phyloP scores from a whole-genome alignment of 1,140 invertebrate species.

The Telenomus remus region DNA sequence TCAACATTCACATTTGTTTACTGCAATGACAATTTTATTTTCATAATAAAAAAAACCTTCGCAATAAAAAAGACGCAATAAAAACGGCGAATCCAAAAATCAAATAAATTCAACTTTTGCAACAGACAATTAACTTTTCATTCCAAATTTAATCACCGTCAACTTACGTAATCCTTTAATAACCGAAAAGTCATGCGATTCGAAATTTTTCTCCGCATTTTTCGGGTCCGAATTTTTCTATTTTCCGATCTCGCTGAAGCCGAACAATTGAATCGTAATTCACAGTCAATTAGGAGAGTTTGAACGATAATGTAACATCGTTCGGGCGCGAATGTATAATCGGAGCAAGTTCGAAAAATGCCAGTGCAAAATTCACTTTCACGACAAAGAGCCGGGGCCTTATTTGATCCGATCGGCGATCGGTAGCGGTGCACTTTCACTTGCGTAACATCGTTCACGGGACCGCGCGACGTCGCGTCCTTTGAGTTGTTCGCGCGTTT shows the following conservation, averaged over 20 bases:
- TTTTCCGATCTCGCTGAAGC: neutral
- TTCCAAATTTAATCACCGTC: too few species aligned
- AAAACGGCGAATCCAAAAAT: too few species aligned
- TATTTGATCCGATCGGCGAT: slow-evolving; percentile 44
- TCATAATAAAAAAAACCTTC: too few species aligned
- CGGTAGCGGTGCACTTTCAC: slow-evolving; percentile 54
- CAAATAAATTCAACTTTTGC: too few species aligned
- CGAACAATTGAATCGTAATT: slow-evolving; percentile 31
- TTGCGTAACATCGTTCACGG: slow-evolving; percentile 34
- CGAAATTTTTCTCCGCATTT: too few species aligned
- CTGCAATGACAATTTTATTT: too few species aligned
- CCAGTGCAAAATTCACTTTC: slow-evolving; percentile 56
- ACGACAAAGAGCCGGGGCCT: slow-evolving; percentile 42
- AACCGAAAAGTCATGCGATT: too few species aligned
- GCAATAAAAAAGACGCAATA: too few species aligned
- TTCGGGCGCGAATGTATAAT: slow-evolving; percentile 35
- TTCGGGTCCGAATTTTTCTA: too few species aligned
- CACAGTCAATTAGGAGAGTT: slow-evolving; percentile 26
- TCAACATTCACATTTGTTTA: too few species aligned
- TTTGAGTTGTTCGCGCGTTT: slow-evolving; percentile 12
- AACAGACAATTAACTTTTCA: too few species aligned
- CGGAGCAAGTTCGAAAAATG: slow-evolving; percentile 43
- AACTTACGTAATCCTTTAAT: too few species aligned
- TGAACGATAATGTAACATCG: slow-evolving; percentile 49
- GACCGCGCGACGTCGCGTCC: slow-evolving; percentile 30